Base-by-base conservation (phyloP, 2,888 invertebrate genomes). In the Microctonus aethiopoides region DNA sequence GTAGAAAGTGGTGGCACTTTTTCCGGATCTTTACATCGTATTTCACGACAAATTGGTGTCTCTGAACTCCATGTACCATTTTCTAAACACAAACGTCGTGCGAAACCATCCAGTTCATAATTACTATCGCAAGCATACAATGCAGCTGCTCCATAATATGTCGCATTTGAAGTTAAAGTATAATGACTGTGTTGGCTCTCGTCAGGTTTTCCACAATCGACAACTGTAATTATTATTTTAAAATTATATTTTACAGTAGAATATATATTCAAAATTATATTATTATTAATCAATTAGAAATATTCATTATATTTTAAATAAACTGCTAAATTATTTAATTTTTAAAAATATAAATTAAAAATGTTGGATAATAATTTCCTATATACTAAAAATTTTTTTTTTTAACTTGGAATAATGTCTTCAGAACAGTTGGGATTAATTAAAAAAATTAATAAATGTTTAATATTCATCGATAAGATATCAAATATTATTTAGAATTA, bases 31-130 rank as follows among this genome's bases (percentile, higher is more conserved):
- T 89, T 89, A 83, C 95, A 96, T 46, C 92, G 92, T 72, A 95
- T 94, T 89, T 95, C 94, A 91, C 86, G 74, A 83, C 97, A 97
- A n/a, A 87, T 83, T 0, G 96, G 96, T 0, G 92, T 87, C 70
- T 94, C 94, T 20, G 94, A 93, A 80, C 95, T 95, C 97, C 96
- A 97, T 0, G 95, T 95, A 62, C 94, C 95, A 81, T 96, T 94
- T 81, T 96, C 96, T 66, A 95, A 90, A 81, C 96, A 97, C 64
- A 95, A 86, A 71, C 96, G 88, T 65, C 96, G 89, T 2, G 94
- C 94, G 2, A 94, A 94, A 0, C 96, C 96, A 76, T 94, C 93
- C 11, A 96, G 87, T 81, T 93, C 92, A 87, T 91, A 96, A 81
- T 95, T 93, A 2, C 90, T 89, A 69, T 94, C 90, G 81, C 97